A percentile compares a stretch with the other conserved stretches of the same genome.
phyloP scores from a whole-genome alignment of 2,888 invertebrate genomes.

The Coleophora flavipennella region DNA sequence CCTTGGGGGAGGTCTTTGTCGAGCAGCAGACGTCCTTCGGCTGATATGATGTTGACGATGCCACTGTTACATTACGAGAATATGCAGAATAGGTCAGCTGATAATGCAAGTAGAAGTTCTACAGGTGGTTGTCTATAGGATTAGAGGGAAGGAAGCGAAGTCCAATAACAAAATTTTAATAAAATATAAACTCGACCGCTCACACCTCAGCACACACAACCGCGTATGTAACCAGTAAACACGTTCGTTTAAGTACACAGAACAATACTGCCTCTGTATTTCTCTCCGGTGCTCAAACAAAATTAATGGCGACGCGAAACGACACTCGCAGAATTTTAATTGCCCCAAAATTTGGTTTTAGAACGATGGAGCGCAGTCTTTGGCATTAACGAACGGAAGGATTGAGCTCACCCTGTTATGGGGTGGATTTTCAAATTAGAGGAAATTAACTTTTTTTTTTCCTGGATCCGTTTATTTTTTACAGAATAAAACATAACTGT shows the following conservation, averaged over 20 bases:
- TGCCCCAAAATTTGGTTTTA: conserved; percentile 35
- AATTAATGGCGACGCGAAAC: conserved; percentile 32
- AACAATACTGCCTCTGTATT: conserved; percentile 29
- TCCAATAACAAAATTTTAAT: too few species aligned
- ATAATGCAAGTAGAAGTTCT: too few species aligned
- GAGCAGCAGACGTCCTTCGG: too few species aligned
- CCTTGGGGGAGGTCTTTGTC: too few species aligned
- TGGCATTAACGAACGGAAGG: conserved; percentile 21
- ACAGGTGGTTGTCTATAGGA: too few species aligned
- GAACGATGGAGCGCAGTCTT: conserved; percentile 21
- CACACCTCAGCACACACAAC: not conserved
- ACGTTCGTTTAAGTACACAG: conserved; percentile 36
- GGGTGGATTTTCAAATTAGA: not conserved
- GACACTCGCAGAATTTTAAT: conserved; percentile 46
- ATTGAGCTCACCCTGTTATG: conserved; percentile 6
- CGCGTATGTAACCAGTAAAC: conserved; percentile 28
- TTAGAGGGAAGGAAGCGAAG: too few species aligned
- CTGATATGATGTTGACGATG: too few species aligned
- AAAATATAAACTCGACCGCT: not conserved
- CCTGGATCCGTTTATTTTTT: too few species aligned
- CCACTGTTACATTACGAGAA: too few species aligned
- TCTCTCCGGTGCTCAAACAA: conserved; percentile 39
- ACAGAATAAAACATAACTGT: too few species aligned
- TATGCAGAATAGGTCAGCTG: too few species aligned
- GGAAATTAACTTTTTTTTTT: too few species aligned